These are phyloP conservation scores for Cryptophagus acutangulus DNA, from an alignment of 2,888 invertebrate species.

Conservation along the genomic window DNA sequence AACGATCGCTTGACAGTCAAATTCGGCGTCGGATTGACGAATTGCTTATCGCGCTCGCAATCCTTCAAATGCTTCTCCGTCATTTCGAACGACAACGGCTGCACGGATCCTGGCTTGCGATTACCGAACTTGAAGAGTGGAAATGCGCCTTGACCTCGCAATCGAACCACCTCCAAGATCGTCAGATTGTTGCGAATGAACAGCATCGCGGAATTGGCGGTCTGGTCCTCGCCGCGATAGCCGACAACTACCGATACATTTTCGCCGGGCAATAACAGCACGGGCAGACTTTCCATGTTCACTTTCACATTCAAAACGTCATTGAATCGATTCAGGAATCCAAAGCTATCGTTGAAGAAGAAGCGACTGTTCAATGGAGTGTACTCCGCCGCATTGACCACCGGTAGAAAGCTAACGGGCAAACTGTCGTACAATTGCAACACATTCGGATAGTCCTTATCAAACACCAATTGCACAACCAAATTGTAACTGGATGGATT, in stretches of 20 bases:
- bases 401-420: conserved; percentile 43
- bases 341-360: conserved; percentile 23
- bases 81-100: conserved; percentile 78
- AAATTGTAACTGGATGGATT: conserved; percentile 71
- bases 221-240: conserved; percentile 49
- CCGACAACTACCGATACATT: conserved; percentile 49
- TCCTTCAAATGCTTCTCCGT: conserved; percentile 55
- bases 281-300: conserved; percentile 51
- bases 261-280: conserved; percentile 57
- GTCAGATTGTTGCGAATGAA: conserved; percentile 87
- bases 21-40: conserved; percentile 51
- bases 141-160: conserved; percentile 78
- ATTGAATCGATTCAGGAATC: conserved; percentile 16
- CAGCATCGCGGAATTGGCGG: conserved; percentile 50
- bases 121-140: conserved; percentile 87
- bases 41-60: conserved; percentile 48
- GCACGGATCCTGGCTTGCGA: conserved; percentile 70
- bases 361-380: conserved; percentile 19
- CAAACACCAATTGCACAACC: conserved; percentile 66
- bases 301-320: conserved; percentile 34
- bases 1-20: conserved; percentile 76
- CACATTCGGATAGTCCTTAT: conserved; percentile 62
- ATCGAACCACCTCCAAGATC: conserved; percentile 75
- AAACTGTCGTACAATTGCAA: conserved; percentile 52
- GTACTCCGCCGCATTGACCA: conserved; percentile 16